A percentile compares a stretch with the other conserved stretches of the same genome.
Conservation (phyloP, 2,888 invertebrate genomes). For the Melieria omissa region DNA sequence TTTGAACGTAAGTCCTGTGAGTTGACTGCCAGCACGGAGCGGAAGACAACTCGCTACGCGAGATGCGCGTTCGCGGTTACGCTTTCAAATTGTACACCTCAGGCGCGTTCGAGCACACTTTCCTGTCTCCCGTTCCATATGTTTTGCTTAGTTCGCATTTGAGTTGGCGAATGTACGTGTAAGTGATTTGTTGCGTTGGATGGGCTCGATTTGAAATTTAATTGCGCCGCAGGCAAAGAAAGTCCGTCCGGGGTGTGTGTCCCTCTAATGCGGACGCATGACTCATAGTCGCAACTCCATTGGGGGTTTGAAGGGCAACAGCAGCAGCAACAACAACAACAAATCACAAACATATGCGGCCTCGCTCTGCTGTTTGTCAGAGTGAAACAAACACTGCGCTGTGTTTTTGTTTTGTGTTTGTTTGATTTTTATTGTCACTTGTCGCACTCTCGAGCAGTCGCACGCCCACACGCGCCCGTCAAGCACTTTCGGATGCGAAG, state of each 20-base stretch:
- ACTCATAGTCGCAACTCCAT: slow-evolving; percentile 19
- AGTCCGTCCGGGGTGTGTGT: background rate
- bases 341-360: background rate
- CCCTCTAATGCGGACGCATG: background rate
- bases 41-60: no score
- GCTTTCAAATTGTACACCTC: no score
- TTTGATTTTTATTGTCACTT: background rate
- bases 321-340: background rate
- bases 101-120: no score
- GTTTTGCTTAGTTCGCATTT: no score
- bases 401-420: background rate
- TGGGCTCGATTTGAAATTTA: slow-evolving; percentile 6
- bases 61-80: no score
- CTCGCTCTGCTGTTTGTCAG: background rate
- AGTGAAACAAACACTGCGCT: background rate
- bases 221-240: slow-evolving; percentile 13
- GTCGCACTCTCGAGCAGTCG: background rate
- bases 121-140: no score
- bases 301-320: slow-evolving; percentile 20
- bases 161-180: no score
- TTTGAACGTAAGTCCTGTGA: no score
- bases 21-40: no score
- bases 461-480: background rate
- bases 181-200: no score
- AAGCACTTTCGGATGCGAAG: background rate